Base-by-base conservation (phyloP, 1,140 invertebrate species). In the Drosophila bocqueti region DNA sequence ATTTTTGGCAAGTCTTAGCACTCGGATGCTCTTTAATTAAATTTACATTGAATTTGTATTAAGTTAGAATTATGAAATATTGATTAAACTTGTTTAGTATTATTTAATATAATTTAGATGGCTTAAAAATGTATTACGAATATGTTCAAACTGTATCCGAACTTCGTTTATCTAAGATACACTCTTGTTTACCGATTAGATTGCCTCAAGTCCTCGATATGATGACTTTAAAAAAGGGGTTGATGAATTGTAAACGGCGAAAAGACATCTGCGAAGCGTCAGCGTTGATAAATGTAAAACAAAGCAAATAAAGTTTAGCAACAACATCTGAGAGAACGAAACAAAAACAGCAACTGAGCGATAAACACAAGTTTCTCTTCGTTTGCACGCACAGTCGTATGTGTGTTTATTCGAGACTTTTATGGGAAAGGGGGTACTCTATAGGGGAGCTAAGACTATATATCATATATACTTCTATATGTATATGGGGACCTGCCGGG, bases 361-460 rank as follows among this genome's bases (percentile, higher is more conserved):
- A 89, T 81, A 87, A 87, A 75, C 77, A 78, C 73, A 68, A 80
- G 78, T 81, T 74, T 83, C 72, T 87, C 69, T 73, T 61, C 24
- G 67, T 38, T 29, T 76, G 63, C 65, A 59, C 65, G 69, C 66
- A 71, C 52, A 49, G 54, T 9, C 18, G 18, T 24, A 40, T 46
- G 63, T 69, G 49, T 67, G 36, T 34, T 36, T 15, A 2, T 7
- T 49, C 2, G 24, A 15, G 24, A 15, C n/a, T 31, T 47, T 65
- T 29, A 34, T 50, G 61, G 49, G 21, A 63, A 58, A n/a, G 54
- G 57, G 64, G 40, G 31, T 46, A 34, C 52, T 45, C 62, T 43
- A 67, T 67, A 65, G 34, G 26, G 57, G 29, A 21, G n/a, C 8
- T 15, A 34, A n/a, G 18, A 36, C 34, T 15, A 26, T 58, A n/a